Base-by-base conservation (phyloP, 2,888 invertebrate species). In the Ichneumon xanthorius region DNA sequence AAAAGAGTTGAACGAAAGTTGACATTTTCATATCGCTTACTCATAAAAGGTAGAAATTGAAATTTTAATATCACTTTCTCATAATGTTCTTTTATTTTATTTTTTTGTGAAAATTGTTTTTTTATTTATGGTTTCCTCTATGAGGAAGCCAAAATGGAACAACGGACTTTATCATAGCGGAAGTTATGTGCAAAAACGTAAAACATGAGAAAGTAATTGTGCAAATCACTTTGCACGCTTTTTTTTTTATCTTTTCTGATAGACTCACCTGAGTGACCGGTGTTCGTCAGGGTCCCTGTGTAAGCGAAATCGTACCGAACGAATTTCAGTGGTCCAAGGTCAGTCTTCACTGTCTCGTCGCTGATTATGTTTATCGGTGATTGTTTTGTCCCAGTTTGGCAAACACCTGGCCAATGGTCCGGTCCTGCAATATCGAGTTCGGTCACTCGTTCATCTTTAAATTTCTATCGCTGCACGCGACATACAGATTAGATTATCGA, bases 291-390 rank as follows among this genome's bases (percentile, higher is more conserved):
- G 3, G 89, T 95, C 0, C 95, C 95, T 16, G 94, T 90, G 48
- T 95, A 94, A 0, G 95, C 94, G 14, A 92, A 92, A 37, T 96
- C 94, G 89, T 96, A 96, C 78, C 95, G 95, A 0, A 92, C 93
- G 84, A 97, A 95, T 82, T 94, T 93, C n/a, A 97, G 93, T 0
- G 90, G 94, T 87, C 90, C 94, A 89, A 94, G 94, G 88, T 89
- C 91, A 86, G 93, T 96, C 65, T 95, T 93, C 11, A 95, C 89
- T 0, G 96, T 95, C 2, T 95, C 94, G 7, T 95, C 94, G 7
- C 95, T 94, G 87, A 95, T 94, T 73, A 98, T 95, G 93, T 97
- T 95, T 88, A 98, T 97, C 0, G 98, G 98, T 0, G 97, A 97
- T 93, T 98, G 98, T 55, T 94, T 93, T 53, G 91, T 92, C 0